Percentiles rank a stretch among this genome's conserved stretches.
Evolutionary conservation across 2,888 invertebrate genomes (phyloP).

Genomic region (Criorhina ranunculi): DNA sequence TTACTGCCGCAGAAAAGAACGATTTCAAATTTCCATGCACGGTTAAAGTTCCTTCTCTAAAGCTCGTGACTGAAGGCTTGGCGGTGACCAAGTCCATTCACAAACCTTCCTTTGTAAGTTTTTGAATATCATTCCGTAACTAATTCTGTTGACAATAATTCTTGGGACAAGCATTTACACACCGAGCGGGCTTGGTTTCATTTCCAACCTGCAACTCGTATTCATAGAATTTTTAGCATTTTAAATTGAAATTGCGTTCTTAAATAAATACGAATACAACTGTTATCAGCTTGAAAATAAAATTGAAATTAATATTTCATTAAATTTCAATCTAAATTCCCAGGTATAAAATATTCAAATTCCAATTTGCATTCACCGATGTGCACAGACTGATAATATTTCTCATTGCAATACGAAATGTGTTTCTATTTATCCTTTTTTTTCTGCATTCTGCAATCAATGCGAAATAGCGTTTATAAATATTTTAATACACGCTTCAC

Average conservation of each 20-base stretch:
- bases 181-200: no score
- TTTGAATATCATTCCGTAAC: no score
- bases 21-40: no score
- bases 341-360: slow-evolving; percentile 69
- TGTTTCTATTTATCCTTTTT: slow-evolving; percentile 7
- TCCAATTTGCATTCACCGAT: slow-evolving; percentile 71
- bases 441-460: slow-evolving; percentile 22
- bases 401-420: slow-evolving; percentile 27
- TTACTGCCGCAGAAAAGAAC: no score
- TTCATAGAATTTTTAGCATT: background rate
- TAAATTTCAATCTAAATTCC: slow-evolving; percentile 60
- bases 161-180: no score
- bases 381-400: slow-evolving; percentile 58
- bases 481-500: slow-evolving; percentile 23
- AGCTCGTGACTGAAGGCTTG: no score
- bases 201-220: no score
- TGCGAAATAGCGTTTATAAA: slow-evolving; percentile 30
- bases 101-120: no score
- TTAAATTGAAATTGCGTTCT: background rate
- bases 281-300: slow-evolving; percentile 70
- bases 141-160: no score
- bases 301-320: slow-evolving; percentile 76
- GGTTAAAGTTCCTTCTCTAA: no score
- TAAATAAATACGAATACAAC: background rate
- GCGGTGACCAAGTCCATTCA: no score